Base-by-base conservation (phyloP, 1,140 invertebrate genomes). In the Drosophila ogumai region DNA sequence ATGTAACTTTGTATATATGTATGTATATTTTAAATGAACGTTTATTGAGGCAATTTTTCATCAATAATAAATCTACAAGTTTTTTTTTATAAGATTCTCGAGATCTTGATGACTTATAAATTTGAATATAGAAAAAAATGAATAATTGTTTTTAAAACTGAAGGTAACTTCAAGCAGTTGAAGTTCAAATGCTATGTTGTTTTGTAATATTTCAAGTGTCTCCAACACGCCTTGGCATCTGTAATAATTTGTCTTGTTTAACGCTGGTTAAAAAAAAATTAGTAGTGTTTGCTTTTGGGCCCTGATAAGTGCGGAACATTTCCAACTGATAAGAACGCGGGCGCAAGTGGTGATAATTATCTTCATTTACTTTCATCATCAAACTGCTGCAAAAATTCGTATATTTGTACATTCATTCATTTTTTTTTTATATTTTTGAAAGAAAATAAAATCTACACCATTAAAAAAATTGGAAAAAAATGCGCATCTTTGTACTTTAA, bases 201-300 rank as follows among this genome's bases (percentile, higher is more conserved):
- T 56, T 56, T 56, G 17, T 43, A 12, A 28, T 17, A 13, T 34
- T 32, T 63, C 38, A 8, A 34, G 25, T 41, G 15, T 28, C n/a
- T 28, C 15, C 17, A 19, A n/a, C 44, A 47, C 7, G 17, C 19
- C 13, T 17, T 10, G 71, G 25, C 66, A 61, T 68, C 64, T 52
- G 67, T 63, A 58, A 74, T 74, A 85, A 85, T 78, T 86, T 54
- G 79, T 63, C 47, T 61, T 81, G 82, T 85, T 75, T 77, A 58
- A 85, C 79, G 68, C 84, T 56, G 46, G 68, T 79, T 81, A 72
- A 49, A 36, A 67, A 64, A 59, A 56, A 60, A 10, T 6, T n/a
- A 28, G 9, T 50, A 40, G 50, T 81, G 73, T 73, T 69, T 68
- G 59, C 38, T 15, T 46, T 58, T 36, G 31, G 28, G 43, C 13